Evolutionary conservation across 2,113 vertebrate genomes (phyloP).

Genomic region (Nerophis lumbriciformis): DNA sequence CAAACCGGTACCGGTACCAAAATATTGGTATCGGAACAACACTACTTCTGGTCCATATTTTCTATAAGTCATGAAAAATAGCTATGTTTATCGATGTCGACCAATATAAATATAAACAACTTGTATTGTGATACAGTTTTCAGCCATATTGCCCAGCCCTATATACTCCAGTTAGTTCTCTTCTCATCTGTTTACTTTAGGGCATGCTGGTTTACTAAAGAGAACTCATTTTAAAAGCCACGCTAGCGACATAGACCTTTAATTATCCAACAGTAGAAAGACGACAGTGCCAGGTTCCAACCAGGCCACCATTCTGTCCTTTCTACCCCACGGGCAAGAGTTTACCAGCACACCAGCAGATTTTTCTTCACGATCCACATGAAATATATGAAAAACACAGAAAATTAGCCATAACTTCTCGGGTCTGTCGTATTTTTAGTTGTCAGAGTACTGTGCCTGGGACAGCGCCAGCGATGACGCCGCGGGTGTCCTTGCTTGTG

Average conservation of each 20-base stretch:
- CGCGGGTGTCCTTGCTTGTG: constrained; percentile 19
- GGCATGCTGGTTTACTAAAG: not conserved
- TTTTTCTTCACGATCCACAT: not conserved
- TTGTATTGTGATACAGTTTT: too few species aligned
- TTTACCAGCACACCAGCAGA: constrained; percentile 1
- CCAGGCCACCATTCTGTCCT: constrained; percentile 35
- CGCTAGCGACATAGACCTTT: constrained; percentile 12
- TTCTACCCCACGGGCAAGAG: constrained; percentile 11
- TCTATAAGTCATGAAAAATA: too few species aligned
- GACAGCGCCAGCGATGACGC: constrained; percentile 3
- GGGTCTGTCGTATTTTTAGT: not conserved
- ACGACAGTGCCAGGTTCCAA: constrained; percentile 28
- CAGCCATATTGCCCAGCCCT: too few species aligned
- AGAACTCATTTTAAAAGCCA: not conserved
- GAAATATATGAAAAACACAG: not conserved
- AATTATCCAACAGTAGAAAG: constrained; percentile 2
- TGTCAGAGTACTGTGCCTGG: constrained; percentile 1
- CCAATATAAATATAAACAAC: too few species aligned
- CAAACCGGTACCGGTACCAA: too few species aligned
- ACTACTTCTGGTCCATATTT: too few species aligned
- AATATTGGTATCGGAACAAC: too few species aligned
- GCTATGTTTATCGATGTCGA: too few species aligned
- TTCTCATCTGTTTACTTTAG: too few species aligned
- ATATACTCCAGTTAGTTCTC: too few species aligned
- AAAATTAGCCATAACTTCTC: not conserved